Conservation (phyloP, 2,113 vertebrate genomes). For the Panthera uncia region DNA sequence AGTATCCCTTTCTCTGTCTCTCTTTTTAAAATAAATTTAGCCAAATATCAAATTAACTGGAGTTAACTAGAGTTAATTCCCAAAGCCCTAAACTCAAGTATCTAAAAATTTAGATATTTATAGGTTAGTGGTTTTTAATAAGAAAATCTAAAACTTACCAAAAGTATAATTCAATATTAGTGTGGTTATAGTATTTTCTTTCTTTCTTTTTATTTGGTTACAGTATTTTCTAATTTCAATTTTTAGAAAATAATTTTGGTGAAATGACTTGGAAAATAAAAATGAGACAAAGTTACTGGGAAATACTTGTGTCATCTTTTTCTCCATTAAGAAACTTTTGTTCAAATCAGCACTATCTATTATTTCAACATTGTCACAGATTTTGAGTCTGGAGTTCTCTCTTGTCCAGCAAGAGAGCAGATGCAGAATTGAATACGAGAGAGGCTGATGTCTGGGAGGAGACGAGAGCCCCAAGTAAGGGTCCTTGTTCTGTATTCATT, state of each 20-base stretch:
- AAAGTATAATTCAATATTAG: neutral
- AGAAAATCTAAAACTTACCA: neutral
- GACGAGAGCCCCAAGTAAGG: no score
- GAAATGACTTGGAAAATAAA: neutral
- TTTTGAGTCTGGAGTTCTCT: no score
- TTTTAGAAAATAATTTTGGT: conserved; percentile 8
- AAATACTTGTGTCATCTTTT: neutral
- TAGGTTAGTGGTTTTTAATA: neutral
- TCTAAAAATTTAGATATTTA: neutral
- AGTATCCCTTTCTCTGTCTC: neutral
- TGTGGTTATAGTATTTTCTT: neutral
- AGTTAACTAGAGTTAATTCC: neutral
- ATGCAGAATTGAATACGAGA: no score
- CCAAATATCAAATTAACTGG: neutral
- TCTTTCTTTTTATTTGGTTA: neutral
- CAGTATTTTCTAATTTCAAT: neutral
- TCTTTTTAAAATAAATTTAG: conserved; percentile 3
- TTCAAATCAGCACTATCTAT: neutral
- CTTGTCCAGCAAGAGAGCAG: no score
- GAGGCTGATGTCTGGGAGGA: no score
- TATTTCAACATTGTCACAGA: neutral
- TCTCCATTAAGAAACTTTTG: neutral
- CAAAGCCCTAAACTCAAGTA: neutral
- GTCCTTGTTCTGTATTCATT: no score
- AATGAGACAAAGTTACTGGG: neutral